These are phyloP conservation scores for Perca flavescens DNA, from an alignment of 2,113 vertebrate species.

Conservation along the genomic window DNA sequence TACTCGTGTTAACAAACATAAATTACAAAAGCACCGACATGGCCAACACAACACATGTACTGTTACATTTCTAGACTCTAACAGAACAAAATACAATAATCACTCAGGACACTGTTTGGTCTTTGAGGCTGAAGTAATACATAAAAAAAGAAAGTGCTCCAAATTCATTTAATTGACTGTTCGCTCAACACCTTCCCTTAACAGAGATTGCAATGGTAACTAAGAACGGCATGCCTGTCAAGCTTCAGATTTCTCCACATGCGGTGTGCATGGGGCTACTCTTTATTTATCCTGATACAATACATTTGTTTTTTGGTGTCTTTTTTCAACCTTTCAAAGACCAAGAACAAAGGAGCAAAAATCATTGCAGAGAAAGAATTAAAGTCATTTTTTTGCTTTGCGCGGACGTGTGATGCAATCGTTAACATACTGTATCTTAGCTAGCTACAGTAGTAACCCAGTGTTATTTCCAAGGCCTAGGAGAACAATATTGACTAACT, in stretches of 20 bases:
- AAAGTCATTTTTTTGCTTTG: too few species aligned
- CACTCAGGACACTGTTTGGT: not conserved
- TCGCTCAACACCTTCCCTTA: not conserved
- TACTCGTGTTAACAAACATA: constrained; percentile 33
- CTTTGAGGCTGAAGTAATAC: not conserved
- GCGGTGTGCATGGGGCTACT: not conserved
- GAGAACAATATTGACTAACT: too few species aligned
- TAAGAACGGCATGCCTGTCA: too few species aligned
- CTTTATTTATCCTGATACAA: too few species aligned
- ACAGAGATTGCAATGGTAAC: not conserved
- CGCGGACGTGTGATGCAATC: too few species aligned
- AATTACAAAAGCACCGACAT: constrained; percentile 29
- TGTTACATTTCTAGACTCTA: constrained; percentile 19
- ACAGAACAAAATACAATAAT: constrained; percentile 31
- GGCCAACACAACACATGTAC: constrained; percentile 40
- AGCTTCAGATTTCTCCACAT: too few species aligned
- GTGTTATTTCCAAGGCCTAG: too few species aligned
- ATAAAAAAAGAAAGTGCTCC: not conserved
- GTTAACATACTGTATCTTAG: too few species aligned
- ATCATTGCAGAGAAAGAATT: not conserved
- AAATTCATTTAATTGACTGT: not conserved
- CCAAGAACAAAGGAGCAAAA: not conserved
- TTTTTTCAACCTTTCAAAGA: not conserved
- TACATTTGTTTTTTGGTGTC: too few species aligned
- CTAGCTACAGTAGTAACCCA: too few species aligned